Evolutionary conservation across 2,113 vertebrate species (phyloP).

Genomic region (Grallaria varia): DNA sequence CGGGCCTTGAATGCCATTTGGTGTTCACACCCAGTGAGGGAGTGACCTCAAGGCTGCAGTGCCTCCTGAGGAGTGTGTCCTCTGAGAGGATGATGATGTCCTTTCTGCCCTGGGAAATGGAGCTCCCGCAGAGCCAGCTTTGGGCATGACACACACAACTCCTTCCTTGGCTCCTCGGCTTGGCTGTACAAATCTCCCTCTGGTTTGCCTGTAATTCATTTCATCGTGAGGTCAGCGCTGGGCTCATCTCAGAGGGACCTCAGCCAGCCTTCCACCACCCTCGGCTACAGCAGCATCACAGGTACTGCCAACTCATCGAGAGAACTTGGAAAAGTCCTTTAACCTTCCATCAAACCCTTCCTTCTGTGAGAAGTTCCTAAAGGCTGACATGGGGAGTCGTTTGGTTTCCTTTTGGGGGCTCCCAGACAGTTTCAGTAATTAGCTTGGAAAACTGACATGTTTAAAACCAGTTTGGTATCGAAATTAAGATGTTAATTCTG

Average conservation of each 20-base stretch:
- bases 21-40: background rate
- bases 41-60: background rate
- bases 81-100: background rate
- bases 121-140: background rate
- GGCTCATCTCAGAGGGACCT: background rate
- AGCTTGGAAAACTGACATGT: background rate
- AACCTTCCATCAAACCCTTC: background rate
- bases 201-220: background rate
- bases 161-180: background rate
- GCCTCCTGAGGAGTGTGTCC: accelerated
- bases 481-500: background rate
- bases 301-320: background rate
- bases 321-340: background rate
- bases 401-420: background rate
- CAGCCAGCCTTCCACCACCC: background rate
- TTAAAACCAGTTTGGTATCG: background rate
- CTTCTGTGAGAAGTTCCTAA: background rate
- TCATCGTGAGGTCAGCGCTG: background rate
- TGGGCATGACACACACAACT: accelerated
- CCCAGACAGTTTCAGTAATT: background rate
- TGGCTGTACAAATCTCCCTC: background rate
- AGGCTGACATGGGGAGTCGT: background rate
- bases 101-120: background rate
- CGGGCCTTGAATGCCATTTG: background rate
- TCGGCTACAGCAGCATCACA: background rate